phyloP scores from a whole-genome alignment of 2,113 vertebrate species.

The Dasyornis broadbenti region DNA sequence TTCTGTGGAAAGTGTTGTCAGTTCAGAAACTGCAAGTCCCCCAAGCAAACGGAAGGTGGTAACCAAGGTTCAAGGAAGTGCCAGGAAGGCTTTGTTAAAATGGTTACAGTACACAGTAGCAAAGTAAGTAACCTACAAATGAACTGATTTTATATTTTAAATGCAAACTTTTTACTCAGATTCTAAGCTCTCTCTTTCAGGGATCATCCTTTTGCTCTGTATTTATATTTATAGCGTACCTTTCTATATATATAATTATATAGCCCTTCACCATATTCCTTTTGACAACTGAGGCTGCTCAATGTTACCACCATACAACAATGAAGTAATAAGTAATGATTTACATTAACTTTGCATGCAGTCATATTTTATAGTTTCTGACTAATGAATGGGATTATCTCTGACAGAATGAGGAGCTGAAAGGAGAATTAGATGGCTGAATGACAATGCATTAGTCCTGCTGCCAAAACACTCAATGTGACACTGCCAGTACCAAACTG shows the following conservation, averaged over 20 bases:
- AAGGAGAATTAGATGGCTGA: not conserved
- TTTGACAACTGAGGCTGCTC: not conserved
- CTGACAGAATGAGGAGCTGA: not conserved
- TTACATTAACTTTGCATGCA: not conserved
- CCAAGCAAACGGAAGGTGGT: conserved; percentile 89
- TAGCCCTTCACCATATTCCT: not conserved
- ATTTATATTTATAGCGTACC: not conserved
- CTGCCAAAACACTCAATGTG: not conserved
- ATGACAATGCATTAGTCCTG: not conserved
- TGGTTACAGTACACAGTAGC: conserved; percentile 93
- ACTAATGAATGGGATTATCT: not conserved
- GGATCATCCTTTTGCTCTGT: not conserved
- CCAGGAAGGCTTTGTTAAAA: conserved; percentile 89
- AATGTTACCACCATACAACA: not conserved
- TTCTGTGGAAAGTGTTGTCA: conserved; percentile 87
- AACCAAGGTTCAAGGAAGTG: conserved; percentile 85
- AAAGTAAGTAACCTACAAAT: conserved; percentile 75
- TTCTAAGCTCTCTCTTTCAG: not conserved
- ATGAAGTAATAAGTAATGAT: not conserved
- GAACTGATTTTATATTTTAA: not conserved
- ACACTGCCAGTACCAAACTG: not conserved
- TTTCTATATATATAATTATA: not conserved
- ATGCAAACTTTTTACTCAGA: not conserved
- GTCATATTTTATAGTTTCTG: not conserved
- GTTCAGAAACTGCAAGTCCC: conserved; percentile 87